Conservation (phyloP, 2,113 vertebrate species). For the Pachypanchax playfairii region DNA sequence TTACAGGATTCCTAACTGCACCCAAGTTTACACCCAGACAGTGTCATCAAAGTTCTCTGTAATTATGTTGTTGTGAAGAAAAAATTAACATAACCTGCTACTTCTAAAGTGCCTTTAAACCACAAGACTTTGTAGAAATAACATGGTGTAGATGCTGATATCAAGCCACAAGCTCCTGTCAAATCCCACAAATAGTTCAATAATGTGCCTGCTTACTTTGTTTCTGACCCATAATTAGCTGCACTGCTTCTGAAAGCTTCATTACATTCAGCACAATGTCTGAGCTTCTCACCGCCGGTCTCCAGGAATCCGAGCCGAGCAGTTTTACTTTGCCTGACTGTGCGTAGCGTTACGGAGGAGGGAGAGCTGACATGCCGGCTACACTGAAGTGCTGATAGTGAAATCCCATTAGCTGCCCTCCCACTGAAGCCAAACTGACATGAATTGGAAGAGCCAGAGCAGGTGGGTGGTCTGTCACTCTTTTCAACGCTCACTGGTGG, state of each 20-base stretch:
- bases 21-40: not conserved
- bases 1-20: not conserved
- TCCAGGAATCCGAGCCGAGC: constrained; percentile 33
- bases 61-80: not conserved
- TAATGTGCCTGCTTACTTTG: not conserved
- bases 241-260: constrained; percentile 27
- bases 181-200: not conserved
- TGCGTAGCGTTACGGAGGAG: constrained; percentile 56
- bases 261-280: constrained; percentile 31
- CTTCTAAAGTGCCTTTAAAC: not conserved
- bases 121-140: not conserved
- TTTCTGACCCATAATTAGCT: constrained; percentile 31
- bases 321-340: constrained; percentile 54
- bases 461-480: constrained; percentile 77
- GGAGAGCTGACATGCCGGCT: constrained; percentile 67
- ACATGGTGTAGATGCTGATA: not conserved
- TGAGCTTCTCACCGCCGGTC: constrained; percentile 46
- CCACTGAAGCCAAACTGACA: constrained; percentile 67
- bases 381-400: constrained; percentile 70
- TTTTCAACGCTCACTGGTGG: constrained; percentile 45
- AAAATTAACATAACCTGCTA: not conserved
- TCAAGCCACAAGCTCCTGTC: not conserved
- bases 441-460: constrained; percentile 66
- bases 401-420: constrained; percentile 78
- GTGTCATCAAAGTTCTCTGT: not conserved